These are phyloP conservation scores for Prinia subflava DNA, from an alignment of 2,113 vertebrate species.

Conservation along the genomic window DNA sequence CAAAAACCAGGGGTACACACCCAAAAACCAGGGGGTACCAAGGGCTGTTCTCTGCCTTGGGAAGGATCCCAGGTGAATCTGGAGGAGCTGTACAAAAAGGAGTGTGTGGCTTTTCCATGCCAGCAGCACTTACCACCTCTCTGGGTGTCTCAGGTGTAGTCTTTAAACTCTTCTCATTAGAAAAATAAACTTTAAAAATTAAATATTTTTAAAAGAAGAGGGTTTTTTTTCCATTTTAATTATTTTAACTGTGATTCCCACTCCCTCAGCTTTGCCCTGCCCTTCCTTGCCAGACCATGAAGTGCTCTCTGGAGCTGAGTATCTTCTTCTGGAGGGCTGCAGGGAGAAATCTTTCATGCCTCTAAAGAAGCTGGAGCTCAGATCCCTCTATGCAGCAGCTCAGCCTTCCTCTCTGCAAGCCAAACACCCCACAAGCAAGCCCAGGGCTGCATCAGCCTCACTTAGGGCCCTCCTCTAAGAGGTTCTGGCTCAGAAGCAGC, in stretches of 20 bases:
- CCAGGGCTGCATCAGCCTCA: neutral
- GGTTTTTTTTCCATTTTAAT: neutral
- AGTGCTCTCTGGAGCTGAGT: neutral
- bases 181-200: neutral
- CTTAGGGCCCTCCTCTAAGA: neutral
- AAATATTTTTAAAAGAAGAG: too few species aligned
- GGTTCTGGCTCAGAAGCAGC: neutral
- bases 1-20: accelerated
- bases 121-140: neutral
- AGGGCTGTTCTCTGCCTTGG: neutral
- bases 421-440: neutral
- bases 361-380: neutral
- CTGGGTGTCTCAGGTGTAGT: too few species aligned
- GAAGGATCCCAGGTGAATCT: neutral
- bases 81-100: neutral
- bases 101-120: neutral
- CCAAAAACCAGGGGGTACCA: neutral
- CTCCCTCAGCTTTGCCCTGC: neutral
- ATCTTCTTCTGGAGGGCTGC: neutral
- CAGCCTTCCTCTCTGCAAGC: neutral
- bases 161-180: neutral
- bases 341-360: neutral
- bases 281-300: neutral
- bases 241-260: neutral
- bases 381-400: neutral